phyloP scores from a whole-genome alignment of 92 coral and sea anemone genomes.

The Bergia puertoricense region DNA sequence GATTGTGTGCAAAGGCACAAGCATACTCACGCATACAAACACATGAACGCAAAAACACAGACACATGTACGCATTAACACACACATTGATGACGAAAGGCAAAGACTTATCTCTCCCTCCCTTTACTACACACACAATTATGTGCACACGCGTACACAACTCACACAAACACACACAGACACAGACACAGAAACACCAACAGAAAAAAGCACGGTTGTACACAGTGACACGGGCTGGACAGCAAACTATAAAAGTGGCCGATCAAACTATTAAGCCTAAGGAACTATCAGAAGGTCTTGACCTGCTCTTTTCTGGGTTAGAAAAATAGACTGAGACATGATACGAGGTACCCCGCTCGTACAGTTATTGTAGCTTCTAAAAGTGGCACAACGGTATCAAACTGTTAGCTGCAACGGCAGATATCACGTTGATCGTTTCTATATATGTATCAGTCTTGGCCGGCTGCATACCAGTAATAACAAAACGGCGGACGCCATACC shows the following conservation, averaged over 20 bases:
- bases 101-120: neutral
- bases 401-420: neutral
- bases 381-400: too few relatives aligned
- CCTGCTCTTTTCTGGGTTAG: too few relatives aligned
- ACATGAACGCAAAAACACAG: neutral
- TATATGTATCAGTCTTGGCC: neutral
- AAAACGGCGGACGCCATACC: constrained; percentile 13
- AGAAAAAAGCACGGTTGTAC: too few relatives aligned
- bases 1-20: neutral
- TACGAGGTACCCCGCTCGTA: too few relatives aligned
- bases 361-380: too few relatives aligned
- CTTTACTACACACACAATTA: neutral
- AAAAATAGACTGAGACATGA: too few relatives aligned
- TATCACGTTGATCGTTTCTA: too few relatives aligned
- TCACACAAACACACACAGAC: neutral
- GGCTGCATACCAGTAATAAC: neutral
- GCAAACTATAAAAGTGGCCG: too few relatives aligned
- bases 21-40: neutral
- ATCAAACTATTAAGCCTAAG: too few relatives aligned
- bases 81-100: neutral
- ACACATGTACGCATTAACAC: neutral
- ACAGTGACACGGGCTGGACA: too few relatives aligned
- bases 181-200: too few relatives aligned
- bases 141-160: neutral
- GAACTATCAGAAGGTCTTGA: too few relatives aligned